Conservation (phyloP, 2,888 invertebrate species). For the Xanthorhoe spadicearia region DNA sequence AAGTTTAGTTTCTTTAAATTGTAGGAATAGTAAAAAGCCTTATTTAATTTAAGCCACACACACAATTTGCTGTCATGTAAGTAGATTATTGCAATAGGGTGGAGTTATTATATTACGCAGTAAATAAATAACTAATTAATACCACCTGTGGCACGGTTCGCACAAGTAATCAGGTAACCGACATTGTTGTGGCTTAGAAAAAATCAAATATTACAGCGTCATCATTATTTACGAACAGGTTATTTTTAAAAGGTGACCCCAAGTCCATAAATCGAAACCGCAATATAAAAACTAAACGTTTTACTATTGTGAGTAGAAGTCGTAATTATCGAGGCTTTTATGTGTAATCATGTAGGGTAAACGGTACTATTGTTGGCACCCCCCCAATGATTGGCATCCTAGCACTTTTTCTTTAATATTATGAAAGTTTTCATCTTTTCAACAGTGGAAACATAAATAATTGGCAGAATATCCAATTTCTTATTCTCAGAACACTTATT, state of each 20-base stretch:
- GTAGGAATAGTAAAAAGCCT: neutral
- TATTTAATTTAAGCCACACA: neutral
- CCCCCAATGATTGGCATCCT: too few species aligned
- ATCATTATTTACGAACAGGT: conserved; percentile 5
- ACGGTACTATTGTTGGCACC: too few species aligned
- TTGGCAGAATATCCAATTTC: too few species aligned
- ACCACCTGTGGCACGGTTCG: neutral
- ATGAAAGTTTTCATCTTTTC: too few species aligned
- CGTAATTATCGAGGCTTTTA: conserved; percentile 57
- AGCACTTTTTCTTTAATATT: too few species aligned
- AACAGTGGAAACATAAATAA: too few species aligned
- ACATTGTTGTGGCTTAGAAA: neutral
- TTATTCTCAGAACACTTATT: too few species aligned
- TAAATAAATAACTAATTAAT: neutral
- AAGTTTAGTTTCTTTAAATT: neutral
- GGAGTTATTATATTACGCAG: neutral
- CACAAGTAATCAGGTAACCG: neutral
- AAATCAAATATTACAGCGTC: neutral
- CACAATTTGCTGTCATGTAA: neutral
- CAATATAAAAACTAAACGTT: conserved; percentile 51
- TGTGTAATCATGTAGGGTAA: conserved; percentile 57
- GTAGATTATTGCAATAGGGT: neutral
- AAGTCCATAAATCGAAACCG: conserved; percentile 40
- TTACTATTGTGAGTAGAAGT: conserved; percentile 47
- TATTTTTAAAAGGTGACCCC: conserved; percentile 1